These are phyloP conservation scores for Ganaspis brasiliensis DNA, from an alignment of 2,888 invertebrate species.

Conservation along the genomic window DNA sequence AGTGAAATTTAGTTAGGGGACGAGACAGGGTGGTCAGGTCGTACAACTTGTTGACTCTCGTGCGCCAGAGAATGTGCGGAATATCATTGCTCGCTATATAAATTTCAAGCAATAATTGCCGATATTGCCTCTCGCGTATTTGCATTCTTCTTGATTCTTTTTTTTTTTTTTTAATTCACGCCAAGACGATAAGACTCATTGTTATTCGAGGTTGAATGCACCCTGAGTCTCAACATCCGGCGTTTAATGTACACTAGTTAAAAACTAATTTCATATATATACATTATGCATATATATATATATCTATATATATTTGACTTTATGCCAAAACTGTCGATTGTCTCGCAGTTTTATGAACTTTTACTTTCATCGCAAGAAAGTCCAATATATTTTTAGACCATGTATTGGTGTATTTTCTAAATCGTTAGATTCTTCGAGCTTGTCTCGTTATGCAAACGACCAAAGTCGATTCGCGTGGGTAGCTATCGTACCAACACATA, in stretches of 20 bases:
- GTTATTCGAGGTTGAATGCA: slow-evolving; percentile 35
- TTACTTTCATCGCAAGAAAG: slow-evolving; percentile 19
- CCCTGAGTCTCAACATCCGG: slow-evolving; percentile 42
- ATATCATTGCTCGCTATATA: slow-evolving; percentile 46
- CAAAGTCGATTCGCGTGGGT: slow-evolving; percentile 38
- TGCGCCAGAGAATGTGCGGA: slow-evolving; percentile 14
- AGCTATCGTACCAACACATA: slow-evolving; percentile 33
- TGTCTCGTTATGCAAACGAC: slow-evolving; percentile 40
- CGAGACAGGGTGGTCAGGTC: slow-evolving; percentile 64
- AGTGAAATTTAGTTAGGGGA: slow-evolving; percentile 69
- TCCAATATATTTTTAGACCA: neutral
- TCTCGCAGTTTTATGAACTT: slow-evolving; percentile 5
- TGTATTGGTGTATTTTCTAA: neutral
- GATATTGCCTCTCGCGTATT: slow-evolving; percentile 30
- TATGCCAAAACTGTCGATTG: neutral
- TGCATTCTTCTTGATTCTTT: slow-evolving; percentile 3
- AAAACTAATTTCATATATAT: slow-evolving; percentile 17
- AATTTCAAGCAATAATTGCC: slow-evolving; percentile 47
- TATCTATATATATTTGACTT: neutral
- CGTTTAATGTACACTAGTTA: neutral
- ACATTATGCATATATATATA: neutral
- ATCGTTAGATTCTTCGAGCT: slow-evolving; percentile 34
- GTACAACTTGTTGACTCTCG: slow-evolving; percentile 71
- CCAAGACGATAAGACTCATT: slow-evolving; percentile 35
- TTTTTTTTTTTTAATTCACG: slow-evolving; percentile 2